These are phyloP conservation scores for Catamblyrhynchus diadema DNA, from an alignment of 2,797 vertebrate genomes.

Conservation along the genomic window DNA sequence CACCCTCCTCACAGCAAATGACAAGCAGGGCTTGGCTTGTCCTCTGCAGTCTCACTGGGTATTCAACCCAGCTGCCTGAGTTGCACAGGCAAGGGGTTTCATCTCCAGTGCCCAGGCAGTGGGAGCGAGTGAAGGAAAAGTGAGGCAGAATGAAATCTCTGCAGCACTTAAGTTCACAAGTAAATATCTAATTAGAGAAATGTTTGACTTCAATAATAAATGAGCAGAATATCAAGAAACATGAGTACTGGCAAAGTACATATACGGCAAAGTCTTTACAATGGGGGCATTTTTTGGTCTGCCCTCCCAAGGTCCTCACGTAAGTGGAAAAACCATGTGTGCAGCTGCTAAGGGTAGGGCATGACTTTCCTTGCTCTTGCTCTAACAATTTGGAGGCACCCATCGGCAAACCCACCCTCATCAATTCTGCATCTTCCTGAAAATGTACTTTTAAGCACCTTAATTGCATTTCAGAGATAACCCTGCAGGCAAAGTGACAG, in stretches of 20 bases:
- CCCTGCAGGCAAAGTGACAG: constrained; percentile 92
- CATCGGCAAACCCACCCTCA: constrained; percentile 82
- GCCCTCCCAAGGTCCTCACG: background rate
- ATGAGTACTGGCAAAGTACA: background rate
- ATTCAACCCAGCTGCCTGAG: background rate
- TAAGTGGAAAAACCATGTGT: constrained; percentile 6
- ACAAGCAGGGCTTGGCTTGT: background rate
- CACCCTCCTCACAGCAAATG: background rate
- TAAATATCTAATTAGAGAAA: constrained; percentile 58
- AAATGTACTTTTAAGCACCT: constrained; percentile 96
- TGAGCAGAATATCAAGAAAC: constrained; percentile 46
- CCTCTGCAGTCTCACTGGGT: rapidly evolving
- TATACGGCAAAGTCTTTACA: background rate
- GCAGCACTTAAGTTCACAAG: constrained; percentile 42
- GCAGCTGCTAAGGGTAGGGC: constrained; percentile 26
- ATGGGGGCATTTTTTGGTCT: background rate
- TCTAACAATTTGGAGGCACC: constrained; percentile 77
- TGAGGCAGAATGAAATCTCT: background rate
- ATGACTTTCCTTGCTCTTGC: constrained; percentile 64
- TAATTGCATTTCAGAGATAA: constrained; percentile 99
- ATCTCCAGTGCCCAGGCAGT: background rate
- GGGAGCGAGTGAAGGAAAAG: background rate
- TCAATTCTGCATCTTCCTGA: constrained; percentile 92
- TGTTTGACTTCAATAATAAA: constrained; percentile 62
- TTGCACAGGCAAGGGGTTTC: background rate